These are phyloP conservation scores for Lasioglossum villosulum DNA, from an alignment of 2,888 invertebrate genomes.

Conservation along the genomic window DNA sequence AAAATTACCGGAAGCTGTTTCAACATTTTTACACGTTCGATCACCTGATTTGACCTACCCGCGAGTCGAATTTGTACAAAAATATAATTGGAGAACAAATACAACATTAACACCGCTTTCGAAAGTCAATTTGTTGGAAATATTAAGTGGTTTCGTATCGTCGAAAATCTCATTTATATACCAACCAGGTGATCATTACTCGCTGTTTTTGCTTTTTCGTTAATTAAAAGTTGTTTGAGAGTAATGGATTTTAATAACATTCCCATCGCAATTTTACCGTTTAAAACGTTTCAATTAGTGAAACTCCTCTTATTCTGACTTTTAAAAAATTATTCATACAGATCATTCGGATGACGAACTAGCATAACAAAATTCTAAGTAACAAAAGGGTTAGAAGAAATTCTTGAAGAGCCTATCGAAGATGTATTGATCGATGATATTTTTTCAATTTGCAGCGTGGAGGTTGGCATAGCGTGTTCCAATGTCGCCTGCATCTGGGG, in stretches of 20 bases:
- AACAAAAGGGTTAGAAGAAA: neutral
- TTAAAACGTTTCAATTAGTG: neutral
- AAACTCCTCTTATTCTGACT: neutral
- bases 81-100: neutral
- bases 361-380: neutral
- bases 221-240: neutral
- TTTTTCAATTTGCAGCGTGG: neutral
- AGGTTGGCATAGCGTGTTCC: constrained; percentile 10
- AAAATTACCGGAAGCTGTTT: constrained; percentile 11
- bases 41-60: neutral
- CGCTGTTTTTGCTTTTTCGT: neutral
- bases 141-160: too few species aligned
- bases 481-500: constrained; percentile 19
- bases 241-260: too few species aligned
- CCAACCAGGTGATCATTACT: neutral
- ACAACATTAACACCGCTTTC: neutral
- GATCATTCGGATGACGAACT: neutral
- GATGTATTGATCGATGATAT: neutral
- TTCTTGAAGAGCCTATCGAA: neutral
- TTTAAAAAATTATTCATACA: neutral
- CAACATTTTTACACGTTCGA: neutral
- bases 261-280: too few species aligned
- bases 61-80: neutral
- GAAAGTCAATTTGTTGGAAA: too few species aligned
- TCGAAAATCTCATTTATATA: too few species aligned